phyloP scores from a whole-genome alignment of 2,888 invertebrate species.

The Eupeodes latifasciatus region DNA sequence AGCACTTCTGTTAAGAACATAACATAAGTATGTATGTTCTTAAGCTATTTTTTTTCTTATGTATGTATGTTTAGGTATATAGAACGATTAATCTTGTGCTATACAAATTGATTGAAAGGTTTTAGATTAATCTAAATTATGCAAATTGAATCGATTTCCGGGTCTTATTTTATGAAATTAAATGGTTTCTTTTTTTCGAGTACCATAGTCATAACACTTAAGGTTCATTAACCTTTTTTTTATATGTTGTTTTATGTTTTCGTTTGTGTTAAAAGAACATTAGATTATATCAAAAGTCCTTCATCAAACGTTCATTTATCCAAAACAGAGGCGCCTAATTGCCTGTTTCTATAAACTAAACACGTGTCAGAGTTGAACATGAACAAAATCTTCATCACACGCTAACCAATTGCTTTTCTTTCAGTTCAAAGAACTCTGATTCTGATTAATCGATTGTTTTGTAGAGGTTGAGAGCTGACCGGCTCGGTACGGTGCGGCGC shows the following conservation, averaged over 20 bases:
- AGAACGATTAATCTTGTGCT: conserved; percentile 18
- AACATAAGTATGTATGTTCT: no score
- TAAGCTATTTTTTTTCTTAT: no score
- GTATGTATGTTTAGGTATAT: no score
- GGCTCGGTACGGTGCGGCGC: no score
- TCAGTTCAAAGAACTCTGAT: conserved; percentile 27
- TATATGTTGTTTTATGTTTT: neutral
- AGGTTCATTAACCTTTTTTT: conserved; percentile 20
- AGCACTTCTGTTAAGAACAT: no score
- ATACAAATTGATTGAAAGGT: neutral
- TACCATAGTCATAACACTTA: neutral
- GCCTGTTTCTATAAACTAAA: neutral
- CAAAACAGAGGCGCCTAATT: conserved; percentile 20
- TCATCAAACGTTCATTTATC: neutral
- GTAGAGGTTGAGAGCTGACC: neutral
- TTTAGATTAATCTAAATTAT: conserved; percentile 13
- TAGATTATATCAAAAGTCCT: conserved; percentile 2
- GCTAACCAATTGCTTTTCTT: neutral
- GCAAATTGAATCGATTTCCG: conserved; percentile 11
- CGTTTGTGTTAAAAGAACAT: neutral
- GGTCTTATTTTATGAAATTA: conserved; percentile 14
- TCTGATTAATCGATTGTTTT: conserved; percentile 39
- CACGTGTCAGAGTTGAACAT: conserved; percentile 31
- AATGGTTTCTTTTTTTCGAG: neutral
- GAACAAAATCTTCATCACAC: conserved; percentile 18